Conservation (phyloP, 2,888 invertebrate genomes). For the Mythimna loreyi region DNA sequence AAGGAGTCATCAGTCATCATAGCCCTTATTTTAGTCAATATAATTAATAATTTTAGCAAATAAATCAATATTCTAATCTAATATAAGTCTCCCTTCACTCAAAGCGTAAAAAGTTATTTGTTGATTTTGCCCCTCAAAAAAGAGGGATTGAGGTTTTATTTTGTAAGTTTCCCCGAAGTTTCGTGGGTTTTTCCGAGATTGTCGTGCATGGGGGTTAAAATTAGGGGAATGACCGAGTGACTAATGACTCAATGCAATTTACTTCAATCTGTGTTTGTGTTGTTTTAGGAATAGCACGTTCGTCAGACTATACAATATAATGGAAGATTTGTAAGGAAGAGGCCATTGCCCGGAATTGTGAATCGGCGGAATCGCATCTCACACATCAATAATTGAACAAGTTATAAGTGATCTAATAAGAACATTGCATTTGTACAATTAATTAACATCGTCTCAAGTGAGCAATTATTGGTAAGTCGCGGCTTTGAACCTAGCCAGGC, state of each 20-base stretch:
- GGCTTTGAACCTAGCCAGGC: no score
- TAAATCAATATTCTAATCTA: no score
- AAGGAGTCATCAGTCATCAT: no score
- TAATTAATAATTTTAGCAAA: no score
- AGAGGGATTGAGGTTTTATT: not conserved
- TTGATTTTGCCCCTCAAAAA: no score
- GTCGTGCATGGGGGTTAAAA: conserved; percentile 14
- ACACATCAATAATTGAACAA: conserved; percentile 20
- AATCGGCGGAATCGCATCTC: not conserved
- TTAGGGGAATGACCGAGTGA: not conserved
- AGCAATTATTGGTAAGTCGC: no score
- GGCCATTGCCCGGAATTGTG: not conserved
- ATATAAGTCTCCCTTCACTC: no score
- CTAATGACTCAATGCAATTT: conserved; percentile 21
- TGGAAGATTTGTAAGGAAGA: not conserved
- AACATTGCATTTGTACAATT: conserved; percentile 15
- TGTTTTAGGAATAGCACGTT: not conserved
- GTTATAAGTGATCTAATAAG: conserved; percentile 31
- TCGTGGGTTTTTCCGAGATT: conserved; percentile 10
- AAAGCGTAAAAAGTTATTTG: no score
- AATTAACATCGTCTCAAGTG: conserved; percentile 22
- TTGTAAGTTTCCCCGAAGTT: not conserved
- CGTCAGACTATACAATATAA: not conserved
- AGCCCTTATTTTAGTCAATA: no score
- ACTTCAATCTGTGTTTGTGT: not conserved